phyloP scores from a whole-genome alignment of 2,113 vertebrate species.

The Chaenocephalus aceratus region DNA sequence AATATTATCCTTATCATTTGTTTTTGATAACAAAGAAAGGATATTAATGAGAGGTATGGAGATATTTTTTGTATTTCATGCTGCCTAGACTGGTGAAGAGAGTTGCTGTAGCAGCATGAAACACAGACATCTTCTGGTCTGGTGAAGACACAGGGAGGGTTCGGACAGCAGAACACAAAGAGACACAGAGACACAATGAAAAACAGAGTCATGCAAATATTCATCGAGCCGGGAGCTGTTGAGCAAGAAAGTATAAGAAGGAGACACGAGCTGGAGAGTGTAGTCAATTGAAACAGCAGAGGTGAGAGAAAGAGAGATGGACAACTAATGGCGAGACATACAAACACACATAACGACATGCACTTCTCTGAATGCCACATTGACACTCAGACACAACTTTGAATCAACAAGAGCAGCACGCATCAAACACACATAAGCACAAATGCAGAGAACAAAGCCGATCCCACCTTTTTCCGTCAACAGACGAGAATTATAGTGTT shows the following conservation, averaged over 20 bases:
- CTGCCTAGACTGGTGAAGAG: constrained; percentile 63
- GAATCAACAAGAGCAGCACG: constrained; percentile 41
- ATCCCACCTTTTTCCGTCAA: constrained; percentile 75
- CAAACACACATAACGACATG: constrained; percentile 65
- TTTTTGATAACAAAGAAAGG: neutral
- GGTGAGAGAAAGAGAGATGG: neutral
- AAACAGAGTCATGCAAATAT: constrained; percentile 41
- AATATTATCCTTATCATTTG: neutral
- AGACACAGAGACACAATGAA: constrained; percentile 20
- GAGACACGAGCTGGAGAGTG: neutral
- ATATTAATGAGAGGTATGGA: neutral
- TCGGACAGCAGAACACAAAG: constrained; percentile 41
- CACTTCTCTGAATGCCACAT: constrained; percentile 55
- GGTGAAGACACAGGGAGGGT: constrained; percentile 15
- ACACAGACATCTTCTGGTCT: constrained; percentile 23
- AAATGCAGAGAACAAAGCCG: constrained; percentile 55
- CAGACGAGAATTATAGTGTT: constrained; percentile 14
- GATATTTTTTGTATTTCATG: constrained; percentile 3
- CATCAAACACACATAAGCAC: constrained; percentile 43
- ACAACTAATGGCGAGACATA: constrained; percentile 8
- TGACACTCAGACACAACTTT: constrained; percentile 22
- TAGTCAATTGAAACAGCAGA: neutral
- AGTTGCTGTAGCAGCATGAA: constrained; percentile 46
- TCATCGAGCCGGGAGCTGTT: neutral
- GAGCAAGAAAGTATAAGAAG: neutral